phyloP scores from a whole-genome alignment of 2,113 vertebrate genomes.

The Sardina pilchardus region DNA sequence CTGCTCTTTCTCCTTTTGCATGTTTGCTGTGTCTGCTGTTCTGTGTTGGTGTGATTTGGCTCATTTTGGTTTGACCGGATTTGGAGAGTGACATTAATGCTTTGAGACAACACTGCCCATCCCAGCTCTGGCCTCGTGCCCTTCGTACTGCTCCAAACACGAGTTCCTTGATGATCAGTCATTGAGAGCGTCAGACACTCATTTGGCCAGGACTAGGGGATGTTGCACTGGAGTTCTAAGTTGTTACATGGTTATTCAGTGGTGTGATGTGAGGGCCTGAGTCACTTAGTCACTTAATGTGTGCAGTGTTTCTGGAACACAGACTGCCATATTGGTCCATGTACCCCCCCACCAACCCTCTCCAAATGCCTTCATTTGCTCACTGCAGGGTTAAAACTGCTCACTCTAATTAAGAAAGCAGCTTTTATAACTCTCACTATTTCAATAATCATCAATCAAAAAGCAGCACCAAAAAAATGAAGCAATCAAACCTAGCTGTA shows the following conservation, averaged over 20 bases:
- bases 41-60: slow-evolving; percentile 47
- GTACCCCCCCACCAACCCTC: slow-evolving; percentile 1
- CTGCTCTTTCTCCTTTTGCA: not conserved
- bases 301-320: not conserved
- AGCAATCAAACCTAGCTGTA: not conserved
- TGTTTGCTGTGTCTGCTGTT: not conserved
- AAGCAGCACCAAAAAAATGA: slow-evolving; percentile 2
- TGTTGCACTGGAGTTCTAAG: slow-evolving; percentile 69
- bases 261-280: slow-evolving; percentile 82
- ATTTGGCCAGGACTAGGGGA: slow-evolving; percentile 55
- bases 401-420: not conserved
- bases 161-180: not conserved
- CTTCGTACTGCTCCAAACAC: slow-evolving; percentile 42
- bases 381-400: slow-evolving; percentile 9
- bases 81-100: slow-evolving; percentile 64
- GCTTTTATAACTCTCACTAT: not conserved
- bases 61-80: slow-evolving; percentile 28
- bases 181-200: slow-evolving; percentile 27
- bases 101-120: slow-evolving; percentile 70
- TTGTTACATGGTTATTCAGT: slow-evolving; percentile 83
- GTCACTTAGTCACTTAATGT: slow-evolving; percentile 62
- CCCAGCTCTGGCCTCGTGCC: slow-evolving; percentile 51
- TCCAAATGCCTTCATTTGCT: slow-evolving; percentile 8
- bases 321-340: not conserved
- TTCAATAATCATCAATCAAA: not conserved